Conservation (phyloP, 2,888 invertebrate genomes). For the Amphipyra tragopoginis region DNA sequence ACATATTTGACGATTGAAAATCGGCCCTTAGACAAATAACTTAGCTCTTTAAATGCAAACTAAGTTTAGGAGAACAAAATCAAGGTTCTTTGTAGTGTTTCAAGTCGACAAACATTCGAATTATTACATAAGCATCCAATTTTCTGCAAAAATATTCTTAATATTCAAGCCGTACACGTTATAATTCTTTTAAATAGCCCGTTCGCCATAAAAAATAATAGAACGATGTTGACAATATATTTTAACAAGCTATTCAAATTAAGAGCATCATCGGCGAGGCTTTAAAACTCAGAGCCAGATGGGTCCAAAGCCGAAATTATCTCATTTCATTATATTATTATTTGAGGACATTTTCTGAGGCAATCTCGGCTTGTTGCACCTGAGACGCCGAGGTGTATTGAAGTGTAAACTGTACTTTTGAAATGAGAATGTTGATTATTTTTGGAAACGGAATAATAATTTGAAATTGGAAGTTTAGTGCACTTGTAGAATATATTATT, state of each 20-base stretch:
- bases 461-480: too few relatives aligned
- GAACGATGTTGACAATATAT: conserved; percentile 45
- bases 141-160: neutral
- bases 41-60: too few relatives aligned
- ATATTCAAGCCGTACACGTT: neutral
- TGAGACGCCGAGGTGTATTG: conserved; percentile 33
- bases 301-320: conserved; percentile 61
- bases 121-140: too few relatives aligned
- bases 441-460: conserved; percentile 4
- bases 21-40: too few relatives aligned
- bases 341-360: conserved; percentile 60
- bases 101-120: too few relatives aligned
- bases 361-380: conserved; percentile 55
- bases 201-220: conserved; percentile 50
- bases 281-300: conserved; percentile 60
- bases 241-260: conserved; percentile 55
- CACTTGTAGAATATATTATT: too few relatives aligned
- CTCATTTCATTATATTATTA: conserved; percentile 64
- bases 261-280: conserved; percentile 46
- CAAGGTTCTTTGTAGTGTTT: too few relatives aligned
- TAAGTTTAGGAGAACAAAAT: too few relatives aligned
- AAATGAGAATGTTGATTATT: conserved; percentile 34
- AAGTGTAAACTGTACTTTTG: conserved; percentile 34
- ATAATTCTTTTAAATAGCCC: conserved; percentile 15
- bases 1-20: too few relatives aligned